These are phyloP conservation scores for Acrobasis repandana DNA, from an alignment of 2,888 invertebrate genomes.

Conservation along the genomic window DNA sequence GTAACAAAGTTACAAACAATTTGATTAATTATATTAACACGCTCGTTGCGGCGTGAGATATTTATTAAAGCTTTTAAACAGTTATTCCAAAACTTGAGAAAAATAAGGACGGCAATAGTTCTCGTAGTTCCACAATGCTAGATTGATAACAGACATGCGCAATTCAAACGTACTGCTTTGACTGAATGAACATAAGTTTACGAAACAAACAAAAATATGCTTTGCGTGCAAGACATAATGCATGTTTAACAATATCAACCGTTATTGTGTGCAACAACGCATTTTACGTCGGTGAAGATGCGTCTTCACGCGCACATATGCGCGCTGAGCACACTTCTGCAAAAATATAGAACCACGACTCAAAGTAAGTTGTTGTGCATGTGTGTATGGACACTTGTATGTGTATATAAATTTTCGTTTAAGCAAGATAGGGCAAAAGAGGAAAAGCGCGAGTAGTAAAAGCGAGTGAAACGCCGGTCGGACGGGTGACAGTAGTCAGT, in stretches of 20 bases:
- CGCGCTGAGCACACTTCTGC: conserved; percentile 41
- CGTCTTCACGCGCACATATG: conserved; percentile 55
- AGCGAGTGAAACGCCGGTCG: conserved; percentile 66
- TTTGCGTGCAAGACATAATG: conserved; percentile 48
- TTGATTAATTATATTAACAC: conserved; percentile 26
- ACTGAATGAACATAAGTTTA: conserved; percentile 53
- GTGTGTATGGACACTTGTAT: conserved; percentile 62
- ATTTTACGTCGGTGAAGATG: conserved; percentile 57
- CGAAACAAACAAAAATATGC: conserved; percentile 45
- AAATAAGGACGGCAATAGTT: conserved; percentile 75
- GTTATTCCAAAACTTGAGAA: conserved; percentile 55
- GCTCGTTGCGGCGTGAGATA: conserved; percentile 24
- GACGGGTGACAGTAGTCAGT: conserved; percentile 71
- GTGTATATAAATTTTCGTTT: conserved; percentile 69
- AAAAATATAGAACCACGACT: conserved; percentile 39
- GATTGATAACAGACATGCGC: conserved; percentile 75
- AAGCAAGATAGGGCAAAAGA: conserved; percentile 74
- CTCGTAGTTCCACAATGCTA: conserved; percentile 63
- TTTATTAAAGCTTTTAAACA: conserved; percentile 32
- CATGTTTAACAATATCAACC: conserved; percentile 40
- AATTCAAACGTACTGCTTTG: conserved; percentile 49
- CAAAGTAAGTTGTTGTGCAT: conserved; percentile 57
- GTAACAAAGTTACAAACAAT: not conserved
- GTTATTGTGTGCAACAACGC: conserved; percentile 64
- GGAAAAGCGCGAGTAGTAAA: conserved; percentile 70